Percentiles rank a stretch among this genome's conserved stretches.
phyloP scores from a whole-genome alignment of 2,797 vertebrate species.

The Pseudocheirus occidentalis region DNA sequence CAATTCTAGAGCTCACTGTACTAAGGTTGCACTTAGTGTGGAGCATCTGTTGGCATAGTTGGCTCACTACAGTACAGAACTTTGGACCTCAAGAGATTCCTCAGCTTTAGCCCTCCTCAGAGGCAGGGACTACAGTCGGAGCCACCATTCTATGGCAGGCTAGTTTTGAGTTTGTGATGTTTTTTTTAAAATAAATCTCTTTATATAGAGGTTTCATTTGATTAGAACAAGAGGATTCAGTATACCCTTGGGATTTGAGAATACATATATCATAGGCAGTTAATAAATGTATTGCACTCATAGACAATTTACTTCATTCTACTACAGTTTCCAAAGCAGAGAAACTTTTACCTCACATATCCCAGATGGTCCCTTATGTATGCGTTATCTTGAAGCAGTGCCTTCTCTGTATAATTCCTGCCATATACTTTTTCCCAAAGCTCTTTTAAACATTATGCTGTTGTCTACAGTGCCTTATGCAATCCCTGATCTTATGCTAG shows the following conservation, averaged over 20 bases:
- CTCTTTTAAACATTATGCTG: constrained; percentile 45
- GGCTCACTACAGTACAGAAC: neutral
- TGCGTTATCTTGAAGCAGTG: constrained; percentile 25
- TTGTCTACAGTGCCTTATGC: neutral
- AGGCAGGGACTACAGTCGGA: neutral
- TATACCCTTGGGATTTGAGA: constrained; percentile 62
- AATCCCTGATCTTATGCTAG: constrained; percentile 17
- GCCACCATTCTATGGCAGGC: neutral
- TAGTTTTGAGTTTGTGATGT: neutral
- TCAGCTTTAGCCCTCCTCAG: neutral
- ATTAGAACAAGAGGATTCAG: constrained; percentile 43
- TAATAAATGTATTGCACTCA: constrained; percentile 71
- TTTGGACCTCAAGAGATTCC: neutral
- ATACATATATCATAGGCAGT: constrained; percentile 38
- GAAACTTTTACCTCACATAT: constrained; percentile 39
- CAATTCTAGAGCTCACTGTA: neutral
- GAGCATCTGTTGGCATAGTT: too few species aligned
- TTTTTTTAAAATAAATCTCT: neutral
- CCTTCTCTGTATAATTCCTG: neutral
- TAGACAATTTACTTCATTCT: constrained; percentile 61
- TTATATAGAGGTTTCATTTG: neutral
- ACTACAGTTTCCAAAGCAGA: constrained; percentile 66
- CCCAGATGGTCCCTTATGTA: constrained; percentile 47
- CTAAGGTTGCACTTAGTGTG: neutral
- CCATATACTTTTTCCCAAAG: constrained; percentile 7